Percentiles rank a stretch among this genome's conserved stretches.
phyloP scores from a whole-genome alignment of 2,888 invertebrate species.

The Drosophila diplacantha region DNA sequence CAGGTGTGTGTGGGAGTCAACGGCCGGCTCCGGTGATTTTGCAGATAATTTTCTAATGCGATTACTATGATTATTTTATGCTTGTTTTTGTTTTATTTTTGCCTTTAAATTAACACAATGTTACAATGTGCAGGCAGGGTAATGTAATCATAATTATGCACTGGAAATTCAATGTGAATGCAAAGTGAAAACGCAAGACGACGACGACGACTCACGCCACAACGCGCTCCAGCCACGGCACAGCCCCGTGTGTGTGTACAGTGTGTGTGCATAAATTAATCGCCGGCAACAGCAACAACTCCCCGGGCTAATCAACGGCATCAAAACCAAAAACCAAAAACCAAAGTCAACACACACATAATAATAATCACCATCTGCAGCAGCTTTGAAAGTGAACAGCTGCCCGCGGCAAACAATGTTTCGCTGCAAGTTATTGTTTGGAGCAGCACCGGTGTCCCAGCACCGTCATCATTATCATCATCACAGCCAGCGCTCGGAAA shows the following conservation, averaged over 20 bases:
- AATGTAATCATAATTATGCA: slow-evolving; percentile 49
- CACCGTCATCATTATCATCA: not conserved
- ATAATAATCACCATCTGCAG: slow-evolving; percentile 9
- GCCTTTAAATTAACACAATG: slow-evolving; percentile 12
- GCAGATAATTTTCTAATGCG: slow-evolving; percentile 4
- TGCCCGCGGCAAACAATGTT: slow-evolving; percentile 44
- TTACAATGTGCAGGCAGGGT: slow-evolving; percentile 30
- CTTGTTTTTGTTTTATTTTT: not conserved
- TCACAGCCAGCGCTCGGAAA: slow-evolving; percentile 9
- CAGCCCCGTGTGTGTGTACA: not conserved
- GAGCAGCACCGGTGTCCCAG: slow-evolving; percentile 10
- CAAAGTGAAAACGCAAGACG: slow-evolving; percentile 56
- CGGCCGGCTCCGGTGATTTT: not conserved
- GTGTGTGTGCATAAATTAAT: slow-evolving; percentile 49
- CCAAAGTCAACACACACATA: slow-evolving; percentile 26
- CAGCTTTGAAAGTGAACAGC: slow-evolving; percentile 17
- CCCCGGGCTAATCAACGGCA: slow-evolving; percentile 48
- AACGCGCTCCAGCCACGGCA: not conserved
- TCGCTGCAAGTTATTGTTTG: slow-evolving; percentile 44
- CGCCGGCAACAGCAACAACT: slow-evolving; percentile 32
- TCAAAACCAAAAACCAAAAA: slow-evolving; percentile 11
- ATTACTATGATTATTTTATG: slow-evolving; percentile 1
- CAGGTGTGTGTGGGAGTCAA: slow-evolving; percentile 1
- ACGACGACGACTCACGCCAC: slow-evolving; percentile 35
- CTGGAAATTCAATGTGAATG: slow-evolving; percentile 62